These are phyloP conservation scores for Cinclus mexicanus DNA, from an alignment of 2,113 vertebrate species.

Conservation along the genomic window DNA sequence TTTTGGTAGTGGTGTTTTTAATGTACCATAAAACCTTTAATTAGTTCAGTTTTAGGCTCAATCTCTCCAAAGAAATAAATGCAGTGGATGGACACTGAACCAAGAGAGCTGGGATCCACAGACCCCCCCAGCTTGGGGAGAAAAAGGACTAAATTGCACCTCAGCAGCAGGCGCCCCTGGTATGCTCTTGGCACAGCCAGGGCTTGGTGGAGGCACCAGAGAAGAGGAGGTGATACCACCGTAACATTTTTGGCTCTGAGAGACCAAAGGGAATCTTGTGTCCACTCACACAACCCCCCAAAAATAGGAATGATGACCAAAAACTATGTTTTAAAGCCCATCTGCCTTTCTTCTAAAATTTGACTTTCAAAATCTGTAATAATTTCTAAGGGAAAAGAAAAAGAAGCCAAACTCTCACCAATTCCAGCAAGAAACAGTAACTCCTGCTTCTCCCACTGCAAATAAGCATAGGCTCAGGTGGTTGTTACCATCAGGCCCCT, in stretches of 20 bases:
- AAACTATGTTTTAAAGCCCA: background rate
- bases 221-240: background rate
- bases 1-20: background rate
- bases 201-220: background rate
- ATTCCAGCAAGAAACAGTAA: background rate
- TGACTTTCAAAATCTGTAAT: background rate
- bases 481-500: background rate
- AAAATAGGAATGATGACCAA: background rate
- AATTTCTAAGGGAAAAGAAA: background rate
- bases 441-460: background rate
- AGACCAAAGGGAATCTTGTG: background rate
- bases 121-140: background rate
- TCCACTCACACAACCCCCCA: background rate
- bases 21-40: background rate
- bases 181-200: background rate
- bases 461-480: background rate
- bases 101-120: background rate
- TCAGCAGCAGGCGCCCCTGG: background rate
- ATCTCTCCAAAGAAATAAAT: background rate
- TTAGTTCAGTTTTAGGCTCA: background rate
- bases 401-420: background rate
- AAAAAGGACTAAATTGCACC: background rate
- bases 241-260: accelerated
- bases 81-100: background rate
- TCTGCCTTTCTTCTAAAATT: background rate